phyloP scores from a whole-genome alignment of 2,888 invertebrate genomes.

The Drosophila melanosoma region DNA sequence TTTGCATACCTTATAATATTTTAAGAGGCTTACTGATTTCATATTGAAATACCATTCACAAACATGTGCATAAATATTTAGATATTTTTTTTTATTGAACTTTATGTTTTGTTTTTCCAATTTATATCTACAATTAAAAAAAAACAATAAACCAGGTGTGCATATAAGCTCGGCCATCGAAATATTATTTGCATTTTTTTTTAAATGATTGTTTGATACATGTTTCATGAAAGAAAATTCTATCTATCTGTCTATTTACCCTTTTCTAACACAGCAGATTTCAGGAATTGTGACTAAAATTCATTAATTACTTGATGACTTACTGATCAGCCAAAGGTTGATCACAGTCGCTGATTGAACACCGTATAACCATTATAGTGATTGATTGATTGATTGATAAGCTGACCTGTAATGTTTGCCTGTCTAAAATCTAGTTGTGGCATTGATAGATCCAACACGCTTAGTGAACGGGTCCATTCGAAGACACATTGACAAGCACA shows the following conservation, averaged over 20 bases:
- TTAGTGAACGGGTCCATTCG: not conserved
- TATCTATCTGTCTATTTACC: too few species aligned
- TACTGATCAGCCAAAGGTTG: constrained; percentile 9
- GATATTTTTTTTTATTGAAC: not conserved
- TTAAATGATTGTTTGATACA: too few species aligned
- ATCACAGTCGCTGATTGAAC: not conserved
- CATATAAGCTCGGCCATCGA: too few species aligned
- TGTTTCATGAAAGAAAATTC: too few species aligned
- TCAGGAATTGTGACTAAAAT: not conserved
- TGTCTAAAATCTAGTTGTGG: not conserved
- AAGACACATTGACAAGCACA: constrained; percentile 22
- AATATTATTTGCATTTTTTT: too few species aligned
- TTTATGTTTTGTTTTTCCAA: too few species aligned
- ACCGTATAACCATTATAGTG: not conserved
- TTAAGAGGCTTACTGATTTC: not conserved
- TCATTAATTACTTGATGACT: not conserved
- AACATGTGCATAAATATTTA: not conserved
- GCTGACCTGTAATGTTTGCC: constrained; percentile 10
- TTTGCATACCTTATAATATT: constrained; percentile 7
- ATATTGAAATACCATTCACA: not conserved
- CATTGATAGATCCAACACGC: not conserved
- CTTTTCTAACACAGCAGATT: too few species aligned
- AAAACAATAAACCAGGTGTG: too few species aligned
- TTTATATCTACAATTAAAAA: too few species aligned
- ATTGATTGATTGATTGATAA: constrained; percentile 16